Evolutionary conservation across 1,140 invertebrate genomes (phyloP).

Genomic region (Frieseomelitta varia): DNA sequence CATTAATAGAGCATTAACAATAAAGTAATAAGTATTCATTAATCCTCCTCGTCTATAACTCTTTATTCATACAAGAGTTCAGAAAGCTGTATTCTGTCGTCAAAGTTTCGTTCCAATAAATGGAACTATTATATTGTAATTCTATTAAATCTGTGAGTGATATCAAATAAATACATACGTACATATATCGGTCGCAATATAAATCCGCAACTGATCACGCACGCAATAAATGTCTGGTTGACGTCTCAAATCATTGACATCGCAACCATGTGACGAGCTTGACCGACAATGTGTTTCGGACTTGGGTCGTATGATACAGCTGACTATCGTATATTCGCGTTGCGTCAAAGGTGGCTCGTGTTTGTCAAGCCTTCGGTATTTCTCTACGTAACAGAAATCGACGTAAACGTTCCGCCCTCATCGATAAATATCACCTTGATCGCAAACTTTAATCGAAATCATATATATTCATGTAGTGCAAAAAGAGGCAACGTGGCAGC

Average conservation of each 20-base stretch:
- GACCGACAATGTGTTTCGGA: not conserved
- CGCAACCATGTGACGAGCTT: conserved; percentile 19
- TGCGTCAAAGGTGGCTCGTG: conserved; percentile 39
- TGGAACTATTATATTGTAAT: not conserved
- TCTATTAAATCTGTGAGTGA: not conserved
- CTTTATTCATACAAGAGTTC: not conserved
- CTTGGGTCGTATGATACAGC: not conserved
- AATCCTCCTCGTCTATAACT: not conserved
- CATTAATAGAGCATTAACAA: not conserved
- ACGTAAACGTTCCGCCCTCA: not conserved
- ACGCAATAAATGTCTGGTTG: not conserved
- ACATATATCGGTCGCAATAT: not conserved
- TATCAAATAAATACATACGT: not conserved
- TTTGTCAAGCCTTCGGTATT: not conserved
- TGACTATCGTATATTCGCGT: conserved; percentile 7
- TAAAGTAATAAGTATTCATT: not conserved
- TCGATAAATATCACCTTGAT: conserved; percentile 17
- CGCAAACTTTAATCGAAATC: not conserved
- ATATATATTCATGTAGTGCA: not conserved
- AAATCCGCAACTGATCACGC: not conserved
- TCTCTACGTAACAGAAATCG: conserved; percentile 3
- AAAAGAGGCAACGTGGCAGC: not conserved
- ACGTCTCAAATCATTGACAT: conserved; percentile 35
- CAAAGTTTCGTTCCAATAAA: not conserved
- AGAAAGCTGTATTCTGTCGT: not conserved